Percentiles rank a stretch among this genome's conserved stretches.
phyloP scores from a whole-genome alignment of 92 coral and sea anemone genomes.

The Metridium senile region DNA sequence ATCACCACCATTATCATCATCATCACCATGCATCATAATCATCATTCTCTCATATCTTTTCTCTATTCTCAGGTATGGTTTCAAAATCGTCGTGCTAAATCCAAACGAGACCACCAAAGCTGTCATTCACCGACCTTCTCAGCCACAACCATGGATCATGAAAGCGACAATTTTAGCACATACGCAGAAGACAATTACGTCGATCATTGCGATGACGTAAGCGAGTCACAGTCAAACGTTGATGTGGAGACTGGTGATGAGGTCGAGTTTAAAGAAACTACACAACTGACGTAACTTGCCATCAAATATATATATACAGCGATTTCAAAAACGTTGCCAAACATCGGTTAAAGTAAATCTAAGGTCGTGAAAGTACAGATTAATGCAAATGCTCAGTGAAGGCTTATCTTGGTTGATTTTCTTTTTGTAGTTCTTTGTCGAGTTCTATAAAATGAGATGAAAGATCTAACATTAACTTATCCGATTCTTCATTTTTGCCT shows the following conservation, averaged over 20 bases:
- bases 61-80: slow-evolving; percentile 82
- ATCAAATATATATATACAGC: background rate
- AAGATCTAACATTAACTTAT: too few relatives aligned
- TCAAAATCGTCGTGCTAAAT: slow-evolving; percentile 94
- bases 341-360: background rate
- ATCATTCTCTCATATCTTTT: too few relatives aligned
- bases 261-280: background rate
- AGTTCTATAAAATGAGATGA: too few relatives aligned
- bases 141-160: slow-evolving; percentile 20
- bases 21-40: background rate
- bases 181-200: slow-evolving; percentile 24
- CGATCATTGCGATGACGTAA: background rate
- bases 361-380: too few relatives aligned
- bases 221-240: background rate
- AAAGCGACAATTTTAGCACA: slow-evolving; percentile 29
- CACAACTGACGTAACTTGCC: background rate
- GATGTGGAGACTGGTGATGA: background rate
- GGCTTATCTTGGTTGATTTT: too few relatives aligned
- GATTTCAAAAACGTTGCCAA: background rate
- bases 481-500: too few relatives aligned
- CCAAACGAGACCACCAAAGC: slow-evolving; percentile 78
- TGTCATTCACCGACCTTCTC: slow-evolving; percentile 15
- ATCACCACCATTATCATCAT: too few relatives aligned
- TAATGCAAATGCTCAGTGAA: too few relatives aligned
- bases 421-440: too few relatives aligned